These are phyloP conservation scores for Parnassius glacialis DNA, from an alignment of 2,888 invertebrate species.

Conservation along the genomic window DNA sequence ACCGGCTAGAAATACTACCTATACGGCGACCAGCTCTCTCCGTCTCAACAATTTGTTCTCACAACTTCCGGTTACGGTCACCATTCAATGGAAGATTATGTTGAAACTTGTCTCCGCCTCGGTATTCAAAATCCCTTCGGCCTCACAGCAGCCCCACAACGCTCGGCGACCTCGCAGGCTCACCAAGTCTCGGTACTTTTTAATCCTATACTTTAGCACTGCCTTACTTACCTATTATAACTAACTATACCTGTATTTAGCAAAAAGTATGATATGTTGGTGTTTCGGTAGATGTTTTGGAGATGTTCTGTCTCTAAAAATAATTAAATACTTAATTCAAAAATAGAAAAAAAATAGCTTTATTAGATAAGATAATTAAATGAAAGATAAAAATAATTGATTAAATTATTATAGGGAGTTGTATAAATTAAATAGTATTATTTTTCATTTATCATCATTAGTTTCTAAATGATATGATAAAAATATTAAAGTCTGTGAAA, in stretches of 20 bases:
- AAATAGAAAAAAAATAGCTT: not conserved
- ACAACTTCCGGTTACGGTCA: conserved; percentile 59
- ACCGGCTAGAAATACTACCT: conserved; percentile 56
- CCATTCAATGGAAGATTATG: conserved; percentile 62
- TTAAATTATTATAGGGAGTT: not conserved
- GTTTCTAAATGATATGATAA: conserved; percentile 2
- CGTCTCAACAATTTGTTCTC: conserved; percentile 60
- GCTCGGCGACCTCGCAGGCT: conserved; percentile 66
- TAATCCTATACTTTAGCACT: conserved; percentile 75
- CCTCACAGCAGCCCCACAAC: conserved; percentile 71
- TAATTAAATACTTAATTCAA: not conserved
- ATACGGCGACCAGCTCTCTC: conserved; percentile 53
- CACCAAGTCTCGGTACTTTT: conserved; percentile 79
- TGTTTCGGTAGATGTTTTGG: conserved; percentile 35
- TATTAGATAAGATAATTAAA: too few relatives aligned
- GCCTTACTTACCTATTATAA: conserved; percentile 71
- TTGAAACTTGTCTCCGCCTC: conserved; percentile 58
- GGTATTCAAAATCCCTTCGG: conserved; percentile 61
- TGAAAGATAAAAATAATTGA: too few relatives aligned
- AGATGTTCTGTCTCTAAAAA: too few relatives aligned
- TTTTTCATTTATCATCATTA: not conserved
- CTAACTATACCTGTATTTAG: conserved; percentile 27
- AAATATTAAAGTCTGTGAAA: not conserved
- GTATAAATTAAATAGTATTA: not conserved
- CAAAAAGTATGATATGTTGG: conserved; percentile 42